A percentile compares a stretch with the other conserved stretches of the same genome.
phyloP scores from a whole-genome alignment of 1,140 invertebrate genomes.

The Heliconius melpomene region DNA sequence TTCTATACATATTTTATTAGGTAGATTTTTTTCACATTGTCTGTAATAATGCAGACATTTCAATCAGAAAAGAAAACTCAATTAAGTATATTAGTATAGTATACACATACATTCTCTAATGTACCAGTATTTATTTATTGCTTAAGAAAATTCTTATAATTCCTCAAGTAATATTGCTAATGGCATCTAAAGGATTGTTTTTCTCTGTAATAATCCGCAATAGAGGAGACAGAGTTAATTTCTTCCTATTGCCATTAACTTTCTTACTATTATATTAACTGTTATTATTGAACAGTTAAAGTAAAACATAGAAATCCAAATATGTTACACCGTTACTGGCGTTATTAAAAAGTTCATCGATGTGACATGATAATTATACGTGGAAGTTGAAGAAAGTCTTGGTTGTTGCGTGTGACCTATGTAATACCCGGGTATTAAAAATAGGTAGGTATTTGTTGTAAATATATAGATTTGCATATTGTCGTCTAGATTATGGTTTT shows the following conservation, averaged over 20 bases:
- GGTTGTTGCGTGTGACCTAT: constrained; percentile 20
- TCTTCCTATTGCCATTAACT: neutral
- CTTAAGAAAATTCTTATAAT: too few species aligned
- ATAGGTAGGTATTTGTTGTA: neutral
- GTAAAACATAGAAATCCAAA: neutral
- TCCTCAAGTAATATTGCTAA: neutral
- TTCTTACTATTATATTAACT: neutral
- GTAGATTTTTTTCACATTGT: neutral
- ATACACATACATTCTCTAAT: too few species aligned
- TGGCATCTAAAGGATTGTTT: neutral
- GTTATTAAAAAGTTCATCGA: constrained; percentile 5
- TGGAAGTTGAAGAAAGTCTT: constrained; percentile 11
- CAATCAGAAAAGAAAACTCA: too few species aligned
- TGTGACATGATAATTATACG: constrained; percentile 21
- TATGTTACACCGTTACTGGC: constrained; percentile 12
- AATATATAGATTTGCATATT: too few species aligned
- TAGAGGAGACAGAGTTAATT: neutral
- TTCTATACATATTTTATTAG: neutral
- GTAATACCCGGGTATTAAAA: neutral
- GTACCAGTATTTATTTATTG: too few species aligned
- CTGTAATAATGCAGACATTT: neutral
- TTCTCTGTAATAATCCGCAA: neutral
- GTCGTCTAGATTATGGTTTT: too few species aligned
- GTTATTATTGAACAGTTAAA: constrained; percentile 11
- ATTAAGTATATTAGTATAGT: too few species aligned